These are phyloP conservation scores for Conus canariensis DNA, from an alignment of 2,888 invertebrate genomes.

Conservation along the genomic window DNA sequence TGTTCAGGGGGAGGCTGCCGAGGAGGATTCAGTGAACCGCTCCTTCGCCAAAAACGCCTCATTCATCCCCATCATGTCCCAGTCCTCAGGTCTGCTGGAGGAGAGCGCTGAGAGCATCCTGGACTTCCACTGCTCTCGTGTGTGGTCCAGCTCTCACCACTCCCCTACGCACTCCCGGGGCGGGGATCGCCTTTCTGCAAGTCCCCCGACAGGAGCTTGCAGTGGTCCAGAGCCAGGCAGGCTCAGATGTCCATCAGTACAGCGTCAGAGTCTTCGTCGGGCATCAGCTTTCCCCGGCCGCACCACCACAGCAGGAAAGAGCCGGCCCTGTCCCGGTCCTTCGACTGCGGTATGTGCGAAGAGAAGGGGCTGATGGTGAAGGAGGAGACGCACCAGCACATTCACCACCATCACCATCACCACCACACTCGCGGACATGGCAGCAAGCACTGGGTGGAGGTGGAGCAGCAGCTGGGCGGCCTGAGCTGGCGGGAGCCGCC, in stretches of 20 bases:
- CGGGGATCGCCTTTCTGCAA: constrained; percentile 82
- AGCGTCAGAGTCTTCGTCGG: not conserved
- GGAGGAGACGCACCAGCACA: constrained; percentile 69
- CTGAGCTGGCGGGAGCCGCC: constrained; percentile 58
- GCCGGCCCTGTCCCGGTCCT: constrained; percentile 81
- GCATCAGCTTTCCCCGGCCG: constrained; percentile 28
- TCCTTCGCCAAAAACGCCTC: constrained; percentile 60
- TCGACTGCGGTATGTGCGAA: constrained; percentile 85
- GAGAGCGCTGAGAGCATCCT: constrained; percentile 79
- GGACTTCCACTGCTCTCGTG: constrained; percentile 93
- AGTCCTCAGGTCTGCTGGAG: constrained; percentile 83
- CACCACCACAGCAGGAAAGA: constrained; percentile 57
- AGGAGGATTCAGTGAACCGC: constrained; percentile 52
- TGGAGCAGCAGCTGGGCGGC: constrained; percentile 66
- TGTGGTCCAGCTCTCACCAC: constrained; percentile 88
- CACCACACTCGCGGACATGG: constrained; percentile 80
- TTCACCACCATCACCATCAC: constrained; percentile 76
- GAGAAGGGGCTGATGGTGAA: constrained; percentile 59
- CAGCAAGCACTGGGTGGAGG: constrained; percentile 63
- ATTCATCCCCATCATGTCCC: constrained; percentile 55
- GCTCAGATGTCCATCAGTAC: constrained; percentile 20
- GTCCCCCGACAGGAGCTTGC: constrained; percentile 61
- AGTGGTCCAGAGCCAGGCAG: constrained; percentile 49
- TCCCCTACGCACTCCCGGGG: constrained; percentile 89
- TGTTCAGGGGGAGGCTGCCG: constrained; percentile 38